These are phyloP conservation scores for Anseranas semipalmata DNA, from an alignment of 2,113 vertebrate genomes.

Conservation along the genomic window DNA sequence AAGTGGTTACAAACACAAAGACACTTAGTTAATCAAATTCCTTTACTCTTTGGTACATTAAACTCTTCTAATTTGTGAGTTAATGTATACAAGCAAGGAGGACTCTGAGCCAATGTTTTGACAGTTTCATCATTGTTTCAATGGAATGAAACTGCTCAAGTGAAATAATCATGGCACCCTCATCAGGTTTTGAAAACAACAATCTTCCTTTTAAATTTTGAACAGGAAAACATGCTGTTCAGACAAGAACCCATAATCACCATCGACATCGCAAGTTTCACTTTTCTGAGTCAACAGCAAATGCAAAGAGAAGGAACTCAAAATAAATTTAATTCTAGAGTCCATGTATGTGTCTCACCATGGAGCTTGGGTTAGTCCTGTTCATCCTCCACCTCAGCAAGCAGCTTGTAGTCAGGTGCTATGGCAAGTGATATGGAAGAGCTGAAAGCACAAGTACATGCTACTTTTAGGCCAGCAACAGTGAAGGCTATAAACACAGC, in stretches of 20 bases:
- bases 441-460: not conserved
- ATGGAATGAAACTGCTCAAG: not conserved
- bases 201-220: not conserved
- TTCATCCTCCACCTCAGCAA: not conserved
- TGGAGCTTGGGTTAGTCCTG: not conserved
- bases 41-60: not conserved
- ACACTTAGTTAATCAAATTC: not conserved
- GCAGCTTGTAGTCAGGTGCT: not conserved
- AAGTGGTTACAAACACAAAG: not conserved
- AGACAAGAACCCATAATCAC: not conserved
- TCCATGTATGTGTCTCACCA: not conserved
- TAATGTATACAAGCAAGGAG: not conserved
- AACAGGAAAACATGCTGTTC: not conserved
- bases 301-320: not conserved
- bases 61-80: not conserved
- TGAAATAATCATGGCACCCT: not conserved
- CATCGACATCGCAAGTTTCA: not conserved
- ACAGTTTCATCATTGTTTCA: not conserved
- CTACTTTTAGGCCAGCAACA: not conserved
- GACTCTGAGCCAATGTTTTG: not conserved
- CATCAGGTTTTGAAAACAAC: conserved; percentile 3
- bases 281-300: not conserved
- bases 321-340: not conserved
- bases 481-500: not conserved
- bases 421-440: not conserved